phyloP scores from a whole-genome alignment of 2,888 invertebrate species.

The Germaria angustata region DNA sequence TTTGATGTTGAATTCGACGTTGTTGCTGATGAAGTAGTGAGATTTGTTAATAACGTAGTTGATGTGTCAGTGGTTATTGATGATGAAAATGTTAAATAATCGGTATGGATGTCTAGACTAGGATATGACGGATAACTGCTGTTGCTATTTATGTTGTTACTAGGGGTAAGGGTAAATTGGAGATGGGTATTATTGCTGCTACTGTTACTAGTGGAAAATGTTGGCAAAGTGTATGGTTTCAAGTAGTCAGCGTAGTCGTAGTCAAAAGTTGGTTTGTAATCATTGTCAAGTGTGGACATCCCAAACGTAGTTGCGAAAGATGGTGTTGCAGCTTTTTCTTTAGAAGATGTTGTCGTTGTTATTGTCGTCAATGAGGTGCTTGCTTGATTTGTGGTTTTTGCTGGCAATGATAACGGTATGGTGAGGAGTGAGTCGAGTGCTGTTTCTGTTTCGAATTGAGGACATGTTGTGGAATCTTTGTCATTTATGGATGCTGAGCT shows the following conservation, averaged over 20 bases:
- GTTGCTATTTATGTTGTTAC: not conserved
- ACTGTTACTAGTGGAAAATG: constrained; percentile 27
- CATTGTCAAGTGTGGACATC: not conserved
- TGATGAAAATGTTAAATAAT: constrained; percentile 51
- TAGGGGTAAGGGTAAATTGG: constrained; percentile 4
- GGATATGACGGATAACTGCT: constrained; percentile 40
- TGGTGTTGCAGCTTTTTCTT: not conserved
- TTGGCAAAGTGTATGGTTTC: constrained; percentile 70
- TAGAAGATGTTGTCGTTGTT: not conserved
- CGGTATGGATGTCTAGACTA: constrained; percentile 40
- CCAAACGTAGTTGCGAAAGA: not conserved
- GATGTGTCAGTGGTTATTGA: constrained; percentile 5
- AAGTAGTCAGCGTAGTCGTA: constrained; percentile 71
- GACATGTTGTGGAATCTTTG: not conserved
- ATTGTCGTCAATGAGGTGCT: constrained; percentile 38
- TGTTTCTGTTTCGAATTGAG: not conserved
- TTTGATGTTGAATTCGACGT: constrained; percentile 10
- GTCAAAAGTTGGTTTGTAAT: constrained; percentile 61
- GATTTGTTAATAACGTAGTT: not conserved
- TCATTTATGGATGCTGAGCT: constrained; percentile 20
- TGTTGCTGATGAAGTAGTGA: not conserved
- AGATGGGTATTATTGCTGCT: constrained; percentile 14
- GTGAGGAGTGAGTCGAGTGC: not conserved
- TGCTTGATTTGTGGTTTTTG: constrained; percentile 22
- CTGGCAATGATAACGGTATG: not conserved